Conservation (phyloP, 2,797 vertebrate genomes). For the Artibeus jamaicensis region DNA sequence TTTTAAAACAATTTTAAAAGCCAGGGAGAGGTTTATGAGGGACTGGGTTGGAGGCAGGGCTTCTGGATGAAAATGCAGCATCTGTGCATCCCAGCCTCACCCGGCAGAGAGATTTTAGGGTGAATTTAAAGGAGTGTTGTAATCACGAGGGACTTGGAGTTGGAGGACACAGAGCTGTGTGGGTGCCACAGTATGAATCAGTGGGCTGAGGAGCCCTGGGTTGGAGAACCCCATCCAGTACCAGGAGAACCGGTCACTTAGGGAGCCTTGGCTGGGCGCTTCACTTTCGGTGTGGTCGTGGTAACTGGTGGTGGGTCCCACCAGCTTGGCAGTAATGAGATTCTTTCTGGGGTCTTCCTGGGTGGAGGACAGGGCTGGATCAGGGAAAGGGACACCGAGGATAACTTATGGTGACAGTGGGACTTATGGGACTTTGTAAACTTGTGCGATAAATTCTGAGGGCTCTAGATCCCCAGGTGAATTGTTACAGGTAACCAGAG, state of each 20-base stretch:
- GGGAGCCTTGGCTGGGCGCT: no score
- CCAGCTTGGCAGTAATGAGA: neutral
- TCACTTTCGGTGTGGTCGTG: neutral
- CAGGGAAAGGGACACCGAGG: neutral
- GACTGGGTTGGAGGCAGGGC: neutral
- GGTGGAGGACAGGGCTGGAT: neutral
- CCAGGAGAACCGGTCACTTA: no score
- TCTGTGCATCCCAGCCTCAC: neutral
- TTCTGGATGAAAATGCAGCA: neutral
- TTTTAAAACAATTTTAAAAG: neutral
- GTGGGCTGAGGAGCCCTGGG: neutral
- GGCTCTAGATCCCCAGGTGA: neutral
- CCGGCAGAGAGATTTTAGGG: neutral
- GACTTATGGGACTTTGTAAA: neutral
- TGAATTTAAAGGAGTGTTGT: neutral
- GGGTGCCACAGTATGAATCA: neutral
- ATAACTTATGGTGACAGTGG: neutral
- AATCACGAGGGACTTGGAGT: neutral
- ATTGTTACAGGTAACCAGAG: neutral
- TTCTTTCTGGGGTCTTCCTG: neutral
- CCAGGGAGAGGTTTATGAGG: neutral
- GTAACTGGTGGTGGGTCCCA: neutral
- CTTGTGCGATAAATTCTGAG: neutral
- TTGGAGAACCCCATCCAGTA: neutral
- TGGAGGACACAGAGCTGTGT: neutral